Conservation (phyloP, 2,797 vertebrate species). For the Argya squamiceps region DNA sequence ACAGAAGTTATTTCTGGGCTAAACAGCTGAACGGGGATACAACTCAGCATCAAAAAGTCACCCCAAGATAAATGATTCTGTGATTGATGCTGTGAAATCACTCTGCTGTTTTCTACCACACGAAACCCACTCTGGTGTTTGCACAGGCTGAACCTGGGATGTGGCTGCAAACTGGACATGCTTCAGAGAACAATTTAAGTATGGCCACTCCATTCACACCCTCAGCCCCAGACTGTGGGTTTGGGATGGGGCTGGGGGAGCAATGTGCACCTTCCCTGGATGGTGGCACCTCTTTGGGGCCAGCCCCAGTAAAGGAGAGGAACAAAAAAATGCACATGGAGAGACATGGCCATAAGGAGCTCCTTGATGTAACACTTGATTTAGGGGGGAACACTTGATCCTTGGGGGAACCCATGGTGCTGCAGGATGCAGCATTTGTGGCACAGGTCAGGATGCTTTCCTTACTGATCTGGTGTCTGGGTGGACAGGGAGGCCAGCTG, state of each 20-base stretch:
- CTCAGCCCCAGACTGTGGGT: not conserved
- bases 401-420: not conserved
- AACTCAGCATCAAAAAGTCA: not conserved
- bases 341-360: fast-evolving
- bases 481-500: not conserved
- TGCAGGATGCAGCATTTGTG: not conserved
- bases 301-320: not conserved
- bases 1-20: not conserved
- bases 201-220: not conserved
- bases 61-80: not conserved
- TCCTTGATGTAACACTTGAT: not conserved
- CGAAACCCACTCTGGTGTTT: not conserved
- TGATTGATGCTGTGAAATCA: not conserved
- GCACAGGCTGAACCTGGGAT: fast-evolving
- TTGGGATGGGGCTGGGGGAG: not conserved
- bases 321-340: not conserved
- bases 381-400: not conserved
- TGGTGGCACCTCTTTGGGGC: not conserved
- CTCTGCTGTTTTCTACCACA: not conserved
- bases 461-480: not conserved
- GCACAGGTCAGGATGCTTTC: not conserved
- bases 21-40: not conserved
- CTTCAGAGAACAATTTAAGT: not conserved
- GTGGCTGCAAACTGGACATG: not conserved
- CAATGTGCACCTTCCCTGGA: not conserved